These are phyloP conservation scores for Eupleurogrammus muticus DNA, from an alignment of 2,797 vertebrate genomes.

Conservation along the genomic window DNA sequence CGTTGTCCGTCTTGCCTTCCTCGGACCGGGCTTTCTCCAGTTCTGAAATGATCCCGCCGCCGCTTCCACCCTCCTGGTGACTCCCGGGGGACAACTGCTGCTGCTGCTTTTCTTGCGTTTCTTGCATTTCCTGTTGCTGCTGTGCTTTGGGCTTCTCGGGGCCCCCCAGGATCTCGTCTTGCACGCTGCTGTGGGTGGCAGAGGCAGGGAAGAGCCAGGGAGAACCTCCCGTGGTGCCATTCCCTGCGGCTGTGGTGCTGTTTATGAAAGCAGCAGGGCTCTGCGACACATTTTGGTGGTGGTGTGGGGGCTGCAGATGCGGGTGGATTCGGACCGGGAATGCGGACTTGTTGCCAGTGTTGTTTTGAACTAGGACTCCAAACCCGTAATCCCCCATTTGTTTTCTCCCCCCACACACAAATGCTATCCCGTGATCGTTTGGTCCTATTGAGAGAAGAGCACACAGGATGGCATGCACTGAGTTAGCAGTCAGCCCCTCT, in stretches of 20 bases:
- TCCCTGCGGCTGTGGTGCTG: constrained; percentile 97
- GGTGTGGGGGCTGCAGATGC: constrained; percentile 97
- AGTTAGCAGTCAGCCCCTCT: constrained; percentile 66
- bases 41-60: constrained; percentile 92
- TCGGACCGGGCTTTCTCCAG: constrained; percentile 93
- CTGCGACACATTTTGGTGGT: constrained; percentile 97
- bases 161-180: constrained; percentile 97
- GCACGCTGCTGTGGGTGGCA: constrained; percentile 96
- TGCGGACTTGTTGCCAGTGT: constrained; percentile 99
- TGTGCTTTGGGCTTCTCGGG: constrained; percentile 96
- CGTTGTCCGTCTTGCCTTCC: constrained; percentile 91
- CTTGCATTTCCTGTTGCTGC: constrained; percentile 94
- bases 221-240: constrained; percentile 95
- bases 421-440: constrained; percentile 84
- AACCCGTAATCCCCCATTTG: constrained; percentile 99
- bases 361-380: constrained; percentile 99
- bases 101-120: constrained; percentile 94
- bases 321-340: constrained; percentile 99
- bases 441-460: constrained; percentile 81
- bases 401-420: constrained; percentile 87
- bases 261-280: constrained; percentile 98
- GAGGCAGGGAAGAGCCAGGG: constrained; percentile 98
- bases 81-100: constrained; percentile 92
- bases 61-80: constrained; percentile 90
- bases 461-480: constrained; percentile 71